Evolutionary conservation across 35 echinoderm and acorn worm genomes (phyloP).

Genomic region (Lytechinus variegatus): DNA sequence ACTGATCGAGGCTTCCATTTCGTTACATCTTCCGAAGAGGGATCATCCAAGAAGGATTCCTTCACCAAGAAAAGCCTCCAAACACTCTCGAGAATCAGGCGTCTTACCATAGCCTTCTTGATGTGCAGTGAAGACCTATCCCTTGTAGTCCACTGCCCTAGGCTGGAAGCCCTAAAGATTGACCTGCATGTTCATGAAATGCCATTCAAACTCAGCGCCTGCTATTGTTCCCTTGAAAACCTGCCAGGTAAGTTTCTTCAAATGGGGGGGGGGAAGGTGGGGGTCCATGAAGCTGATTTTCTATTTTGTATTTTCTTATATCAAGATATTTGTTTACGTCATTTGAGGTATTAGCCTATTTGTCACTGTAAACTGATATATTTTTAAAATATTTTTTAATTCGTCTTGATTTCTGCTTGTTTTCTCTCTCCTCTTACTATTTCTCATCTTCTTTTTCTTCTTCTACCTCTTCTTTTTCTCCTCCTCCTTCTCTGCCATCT

Average conservation of each 20-base stretch:
- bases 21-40: not conserved
- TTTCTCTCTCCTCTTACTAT: no score
- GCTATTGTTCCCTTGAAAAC: not conserved
- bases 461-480: no score
- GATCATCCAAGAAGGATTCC: not conserved
- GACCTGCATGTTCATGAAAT: not conserved
- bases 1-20: not conserved
- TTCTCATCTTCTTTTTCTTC: no score
- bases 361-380: no score
- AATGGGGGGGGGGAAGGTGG: no score
- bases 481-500: no score
- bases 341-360: no score
- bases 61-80: not conserved
- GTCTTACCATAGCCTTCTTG: not conserved
- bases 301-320: no score
- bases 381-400: no score
- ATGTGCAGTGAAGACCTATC: not conserved
- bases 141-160: not conserved
- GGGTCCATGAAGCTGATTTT: no score
- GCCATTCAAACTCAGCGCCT: not conserved
- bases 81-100: not conserved
- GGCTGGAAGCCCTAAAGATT: not conserved
- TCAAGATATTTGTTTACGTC: no score
- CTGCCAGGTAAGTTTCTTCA: not conserved
- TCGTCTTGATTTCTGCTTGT: no score